Percentiles rank a stretch among this genome's conserved stretches.
phyloP scores from a whole-genome alignment of 2,113 vertebrate genomes.

The Forbesichthys agassizii region DNA sequence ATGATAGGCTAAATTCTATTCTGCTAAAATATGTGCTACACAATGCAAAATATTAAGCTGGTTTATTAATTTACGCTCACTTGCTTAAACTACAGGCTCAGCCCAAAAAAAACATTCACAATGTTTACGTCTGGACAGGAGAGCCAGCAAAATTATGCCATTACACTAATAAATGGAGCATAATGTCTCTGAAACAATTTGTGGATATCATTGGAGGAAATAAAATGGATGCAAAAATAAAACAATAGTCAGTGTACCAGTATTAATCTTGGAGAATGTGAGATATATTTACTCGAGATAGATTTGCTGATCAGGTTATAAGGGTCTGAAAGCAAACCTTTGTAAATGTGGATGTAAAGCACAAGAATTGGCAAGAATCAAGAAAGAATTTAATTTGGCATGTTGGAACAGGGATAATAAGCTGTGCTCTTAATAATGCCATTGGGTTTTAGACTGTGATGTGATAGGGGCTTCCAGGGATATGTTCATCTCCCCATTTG shows the following conservation, averaged over 20 bases:
- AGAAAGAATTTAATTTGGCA: constrained; percentile 25
- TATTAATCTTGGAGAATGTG: constrained; percentile 41
- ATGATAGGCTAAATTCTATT: background rate
- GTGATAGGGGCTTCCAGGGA: constrained; percentile 88
- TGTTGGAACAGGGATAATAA: constrained; percentile 42
- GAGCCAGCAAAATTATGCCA: constrained; percentile 33
- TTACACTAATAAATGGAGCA: constrained; percentile 70
- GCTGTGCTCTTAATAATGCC: constrained; percentile 3
- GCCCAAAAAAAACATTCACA: background rate
- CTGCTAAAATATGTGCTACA: constrained; percentile 25
- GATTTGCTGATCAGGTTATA: background rate
- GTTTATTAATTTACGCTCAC: constrained; percentile 9
- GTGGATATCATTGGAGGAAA: constrained; percentile 14
- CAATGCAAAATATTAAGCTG: constrained; percentile 29
- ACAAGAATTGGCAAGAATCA: constrained; percentile 27
- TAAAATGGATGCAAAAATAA: constrained; percentile 14
- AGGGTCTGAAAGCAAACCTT: constrained; percentile 2
- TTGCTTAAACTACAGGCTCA: constrained; percentile 16
- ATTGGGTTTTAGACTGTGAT: constrained; percentile 78
- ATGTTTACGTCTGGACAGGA: constrained; percentile 4
- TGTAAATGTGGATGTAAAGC: constrained; percentile 51
- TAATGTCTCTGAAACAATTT: constrained; percentile 29
- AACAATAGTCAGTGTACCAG: constrained; percentile 50
- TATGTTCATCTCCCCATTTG: constrained; percentile 91
- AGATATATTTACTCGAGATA: constrained; percentile 6